Evolutionary conservation across 37 sponge, comb jelly and placozoan species (phyloP).

Genomic region (Trichoplax adhaerens): DNA sequence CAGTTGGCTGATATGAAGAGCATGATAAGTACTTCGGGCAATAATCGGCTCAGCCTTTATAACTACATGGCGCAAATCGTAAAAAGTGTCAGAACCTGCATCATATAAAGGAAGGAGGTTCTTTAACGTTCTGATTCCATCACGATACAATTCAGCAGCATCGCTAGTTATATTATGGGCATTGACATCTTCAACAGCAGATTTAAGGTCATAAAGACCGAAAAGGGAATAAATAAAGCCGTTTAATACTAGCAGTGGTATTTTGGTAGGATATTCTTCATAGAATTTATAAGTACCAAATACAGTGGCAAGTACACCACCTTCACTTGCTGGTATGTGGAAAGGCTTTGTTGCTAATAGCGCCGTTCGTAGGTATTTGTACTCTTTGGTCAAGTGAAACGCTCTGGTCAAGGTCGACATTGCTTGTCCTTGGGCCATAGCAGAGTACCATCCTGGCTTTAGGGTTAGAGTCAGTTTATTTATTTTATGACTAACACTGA

Average conservation of each 20-base stretch:
- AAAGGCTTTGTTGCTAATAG: conserved; percentile 8
- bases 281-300: neutral
- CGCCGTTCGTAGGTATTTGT: conserved; percentile 12
- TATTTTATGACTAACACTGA: neutral
- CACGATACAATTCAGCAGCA: too few relatives aligned
- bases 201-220: conserved; percentile 4
- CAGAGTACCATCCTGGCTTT: conserved; percentile 10
- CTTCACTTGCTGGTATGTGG: neutral
- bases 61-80: conserved; percentile 3
- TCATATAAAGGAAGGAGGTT: too few relatives aligned
- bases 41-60: neutral
- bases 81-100: too few relatives aligned
- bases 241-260: conserved; percentile 8
- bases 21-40: conserved; percentile 11
- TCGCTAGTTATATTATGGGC: too few relatives aligned
- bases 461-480: neutral
- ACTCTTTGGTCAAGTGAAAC: neutral
- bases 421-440: conserved; percentile 16
- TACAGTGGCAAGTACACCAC: neutral
- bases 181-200: too few relatives aligned
- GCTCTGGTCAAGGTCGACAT: conserved; percentile 1
- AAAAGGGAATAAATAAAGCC: conserved; percentile 13
- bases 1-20: neutral
- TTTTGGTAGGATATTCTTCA: conserved; percentile 14
- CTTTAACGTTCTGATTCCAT: too few relatives aligned